Evolutionary conservation across 2,113 vertebrate genomes (phyloP), one percentile per base, ranked within the genome.

Genomic region (Grammomys surdaster): DNA sequence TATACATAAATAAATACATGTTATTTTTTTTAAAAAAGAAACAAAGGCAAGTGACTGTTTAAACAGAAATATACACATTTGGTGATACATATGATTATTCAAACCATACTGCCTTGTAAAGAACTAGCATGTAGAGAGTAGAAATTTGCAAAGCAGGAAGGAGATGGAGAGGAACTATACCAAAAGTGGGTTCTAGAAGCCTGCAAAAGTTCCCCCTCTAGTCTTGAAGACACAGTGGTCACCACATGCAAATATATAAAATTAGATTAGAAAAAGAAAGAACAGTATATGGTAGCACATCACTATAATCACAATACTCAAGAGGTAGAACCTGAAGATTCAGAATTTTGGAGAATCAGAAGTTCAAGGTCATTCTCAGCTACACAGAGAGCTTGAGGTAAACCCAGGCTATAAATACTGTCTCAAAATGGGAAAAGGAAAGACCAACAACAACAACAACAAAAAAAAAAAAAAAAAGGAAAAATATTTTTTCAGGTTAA

Each of bases 31-130:
- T 26, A 28, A 65, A 67, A 31, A 92, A 48, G 40, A 88, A 87
- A 77, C 80, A 78, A 95, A 88, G n/a, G n/a, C 81, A 26, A 63
- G 40, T 81, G 80, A 78, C 31, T n/a, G 4, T 69, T 90, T 56
- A 93, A 51, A 92, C 46, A 13, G 51, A 3, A 77, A 36, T n/a
- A n/a, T 86, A 90, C 48, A 90, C 56, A 95, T 48, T 33, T 90
- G 54, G 26, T 77, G 60, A 63, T n/a, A 70, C 24, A 51, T 26
- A 56, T 33, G 19, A 91, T 65, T 65, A 89, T 28, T 40, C 69
- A 20, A 86, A 93, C 10, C 43, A 90, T 77, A 88, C 43, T 56
- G n/a, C 16, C 58, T 56, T 51, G 12, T 26, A 63, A 90, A 46
- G 75, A 97, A 33, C 17, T 51, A 56, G 54, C 36, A 87, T 40